A percentile compares a stretch with the other conserved stretches of the same genome.
Conservation (phyloP, 2,888 invertebrate genomes). For the Celastrina argiolus region DNA sequence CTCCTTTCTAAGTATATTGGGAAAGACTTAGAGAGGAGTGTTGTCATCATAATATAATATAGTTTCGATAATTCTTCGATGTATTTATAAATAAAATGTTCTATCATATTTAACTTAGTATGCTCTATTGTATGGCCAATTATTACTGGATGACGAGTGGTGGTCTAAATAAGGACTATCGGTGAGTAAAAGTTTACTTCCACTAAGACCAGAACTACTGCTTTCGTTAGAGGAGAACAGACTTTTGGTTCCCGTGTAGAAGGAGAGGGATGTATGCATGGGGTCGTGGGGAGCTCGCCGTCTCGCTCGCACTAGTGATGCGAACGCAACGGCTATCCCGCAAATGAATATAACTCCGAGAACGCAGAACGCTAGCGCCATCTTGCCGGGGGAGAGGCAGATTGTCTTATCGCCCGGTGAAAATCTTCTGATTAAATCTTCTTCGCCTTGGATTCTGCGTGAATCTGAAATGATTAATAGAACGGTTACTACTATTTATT, state of each 20-base stretch:
- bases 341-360: slow-evolving; percentile 84
- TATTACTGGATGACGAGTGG: slow-evolving; percentile 72
- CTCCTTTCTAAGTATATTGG: too few species aligned
- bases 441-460: slow-evolving; percentile 63
- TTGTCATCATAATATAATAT: too few species aligned
- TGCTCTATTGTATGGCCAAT: slow-evolving; percentile 73
- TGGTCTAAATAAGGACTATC: slow-evolving; percentile 80
- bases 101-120: slow-evolving; percentile 34
- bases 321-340: slow-evolving; percentile 83
- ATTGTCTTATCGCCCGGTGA: slow-evolving; percentile 80
- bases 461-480: slow-evolving; percentile 67
- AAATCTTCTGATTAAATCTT: slow-evolving; percentile 61
- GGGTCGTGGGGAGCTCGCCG: slow-evolving; percentile 69
- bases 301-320: slow-evolving; percentile 80
- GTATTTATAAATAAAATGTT: slow-evolving; percentile 11
- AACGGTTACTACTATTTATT: too few species aligned
- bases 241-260: slow-evolving; percentile 79
- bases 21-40: too few species aligned
- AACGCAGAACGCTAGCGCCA: slow-evolving; percentile 85
- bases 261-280: slow-evolving; percentile 72
- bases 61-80: slow-evolving; percentile 14
- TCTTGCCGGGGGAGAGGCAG: slow-evolving; percentile 86
- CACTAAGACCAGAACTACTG: slow-evolving; percentile 78
- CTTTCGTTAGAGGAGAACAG: slow-evolving; percentile 79
- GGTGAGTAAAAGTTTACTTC: slow-evolving; percentile 78